Percentiles rank a stretch among this genome's conserved stretches.
phyloP scores from a whole-genome alignment of 2,113 vertebrate genomes.

The Philantomba maxwellii region DNA sequence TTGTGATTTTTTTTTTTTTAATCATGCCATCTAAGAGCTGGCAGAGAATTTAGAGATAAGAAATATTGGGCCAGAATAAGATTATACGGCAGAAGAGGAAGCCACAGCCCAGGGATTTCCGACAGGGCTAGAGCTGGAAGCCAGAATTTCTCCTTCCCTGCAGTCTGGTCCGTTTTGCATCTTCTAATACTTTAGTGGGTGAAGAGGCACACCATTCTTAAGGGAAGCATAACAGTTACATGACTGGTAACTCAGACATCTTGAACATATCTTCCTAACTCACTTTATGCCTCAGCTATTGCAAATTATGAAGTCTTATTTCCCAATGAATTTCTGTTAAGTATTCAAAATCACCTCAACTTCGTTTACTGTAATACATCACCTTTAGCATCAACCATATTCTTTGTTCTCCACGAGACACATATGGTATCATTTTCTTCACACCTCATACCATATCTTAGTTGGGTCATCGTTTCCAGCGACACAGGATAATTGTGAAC shows the following conservation, averaged over 20 bases:
- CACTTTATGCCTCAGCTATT: background rate
- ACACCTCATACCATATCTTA: background rate
- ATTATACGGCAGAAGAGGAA: background rate
- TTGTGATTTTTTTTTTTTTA: background rate
- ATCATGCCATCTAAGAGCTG: background rate
- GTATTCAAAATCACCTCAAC: background rate
- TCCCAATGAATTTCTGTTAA: background rate
- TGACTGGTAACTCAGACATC: background rate
- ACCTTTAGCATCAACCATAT: background rate
- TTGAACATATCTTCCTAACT: background rate
- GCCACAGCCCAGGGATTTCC: background rate
- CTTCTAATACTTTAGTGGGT: background rate
- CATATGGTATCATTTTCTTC: background rate
- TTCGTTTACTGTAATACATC: background rate
- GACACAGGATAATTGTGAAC: conserved; percentile 26
- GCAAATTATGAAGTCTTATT: background rate
- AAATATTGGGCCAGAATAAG: background rate
- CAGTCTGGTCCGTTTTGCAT: background rate
- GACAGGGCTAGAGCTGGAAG: background rate
- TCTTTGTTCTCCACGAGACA: background rate
- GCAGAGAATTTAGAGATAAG: background rate
- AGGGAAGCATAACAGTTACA: too few relatives aligned
- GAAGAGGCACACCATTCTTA: background rate
- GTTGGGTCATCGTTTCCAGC: conserved; percentile 5
- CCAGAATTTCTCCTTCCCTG: background rate